Conservation (phyloP, 92 coral and sea anemone species). For the Umimayanthus kanabou region DNA sequence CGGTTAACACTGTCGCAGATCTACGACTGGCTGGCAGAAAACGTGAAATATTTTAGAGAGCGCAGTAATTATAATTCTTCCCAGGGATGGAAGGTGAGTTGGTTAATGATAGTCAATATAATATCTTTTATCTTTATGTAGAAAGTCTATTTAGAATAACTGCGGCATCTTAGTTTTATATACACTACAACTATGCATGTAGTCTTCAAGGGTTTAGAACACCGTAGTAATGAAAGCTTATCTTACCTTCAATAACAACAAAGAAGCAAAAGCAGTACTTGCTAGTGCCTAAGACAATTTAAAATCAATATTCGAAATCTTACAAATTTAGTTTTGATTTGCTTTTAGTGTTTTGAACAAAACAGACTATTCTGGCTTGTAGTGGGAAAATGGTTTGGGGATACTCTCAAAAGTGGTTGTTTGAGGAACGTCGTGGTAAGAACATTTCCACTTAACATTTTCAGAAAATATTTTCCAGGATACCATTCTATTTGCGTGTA, state of each 20-base stretch:
- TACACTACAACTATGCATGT: too few relatives aligned
- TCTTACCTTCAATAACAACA: too few relatives aligned
- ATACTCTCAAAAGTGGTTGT: background rate
- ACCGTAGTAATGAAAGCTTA: too few relatives aligned
- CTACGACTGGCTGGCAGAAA: slow-evolving; percentile 45
- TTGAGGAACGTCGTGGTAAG: background rate
- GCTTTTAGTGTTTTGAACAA: background rate
- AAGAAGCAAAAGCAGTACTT: too few relatives aligned
- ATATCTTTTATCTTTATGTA: background rate
- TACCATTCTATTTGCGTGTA: background rate
- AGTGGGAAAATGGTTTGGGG: background rate
- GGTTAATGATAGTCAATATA: background rate
- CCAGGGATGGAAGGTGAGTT: slow-evolving; percentile 42
- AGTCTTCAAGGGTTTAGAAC: too few relatives aligned
- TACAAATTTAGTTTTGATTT: too few relatives aligned
- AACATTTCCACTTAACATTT: slow-evolving; percentile 1
- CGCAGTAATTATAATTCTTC: slow-evolving; percentile 39
- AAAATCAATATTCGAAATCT: too few relatives aligned
- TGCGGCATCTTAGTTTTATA: background rate
- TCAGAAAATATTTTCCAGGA: background rate
- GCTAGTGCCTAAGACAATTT: too few relatives aligned
- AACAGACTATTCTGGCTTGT: background rate
- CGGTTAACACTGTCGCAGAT: slow-evolving; percentile 41
- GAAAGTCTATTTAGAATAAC: background rate
- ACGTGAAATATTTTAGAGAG: slow-evolving; percentile 39